Base-by-base conservation (phyloP, 1,140 invertebrate species). In the Parapsyche elsis region DNA sequence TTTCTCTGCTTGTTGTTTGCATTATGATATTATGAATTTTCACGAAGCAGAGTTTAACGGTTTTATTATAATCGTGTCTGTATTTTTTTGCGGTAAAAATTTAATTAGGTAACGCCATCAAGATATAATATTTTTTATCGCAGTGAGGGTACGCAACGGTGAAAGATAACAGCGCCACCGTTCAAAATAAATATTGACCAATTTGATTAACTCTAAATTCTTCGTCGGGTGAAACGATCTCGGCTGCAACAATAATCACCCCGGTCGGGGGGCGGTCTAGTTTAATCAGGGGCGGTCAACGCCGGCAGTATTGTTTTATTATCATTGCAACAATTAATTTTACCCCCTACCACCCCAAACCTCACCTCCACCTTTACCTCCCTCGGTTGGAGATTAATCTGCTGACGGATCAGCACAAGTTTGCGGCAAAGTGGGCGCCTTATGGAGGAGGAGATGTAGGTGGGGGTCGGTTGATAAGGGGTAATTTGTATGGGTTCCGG, bases 401-500 rank as follows among this genome's bases (percentile, higher is more conserved):
- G 30, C 30, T 38, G 30, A 38, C 30, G 30, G 30, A 38, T 38
- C 30, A 38, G 49, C 10, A 53, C 49, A 16, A 53, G 49, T 53
- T 53, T 53, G 49, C 49, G 49, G 49, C 49, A 4, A 12, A 53
- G 30, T 7, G 30, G 30, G 30, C 30, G 30, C 30, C 30, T 38
- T 38, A 38, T 38, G 30, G 30, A 38, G 30, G 30, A 7, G 2
- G 30, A 7, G 30, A 38, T 1, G 30, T 5, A 4, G n/a, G 12
- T 4, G n/a, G n/a, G 64, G 64, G 24, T 70, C 19, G 24, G 23
- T 38, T 71, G 26, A 71, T 71, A 71, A 71, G 24, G 12, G 70
- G 24, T 26, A 38, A 71, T 71, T 71, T 44, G 70, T 71, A 71
- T 71, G 24, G 70, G 14, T 4, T 12, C 0, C 70, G 70, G 70